Conservation (phyloP, 2,888 invertebrate genomes). For the Sialis lutaria region DNA sequence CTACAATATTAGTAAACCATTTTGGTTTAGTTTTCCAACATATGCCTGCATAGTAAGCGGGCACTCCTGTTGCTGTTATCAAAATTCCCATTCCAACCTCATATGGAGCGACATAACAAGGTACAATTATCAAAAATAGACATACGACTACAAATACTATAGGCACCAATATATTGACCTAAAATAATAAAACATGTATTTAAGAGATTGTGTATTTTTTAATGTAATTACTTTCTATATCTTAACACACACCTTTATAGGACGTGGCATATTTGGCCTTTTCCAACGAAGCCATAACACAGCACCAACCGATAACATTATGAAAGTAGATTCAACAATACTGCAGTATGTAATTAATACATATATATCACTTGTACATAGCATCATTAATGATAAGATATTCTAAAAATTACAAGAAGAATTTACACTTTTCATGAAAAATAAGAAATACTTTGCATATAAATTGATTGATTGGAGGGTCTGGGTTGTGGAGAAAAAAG, state of each 20-base stretch:
- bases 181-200: conserved; percentile 3
- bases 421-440: too few relatives aligned
- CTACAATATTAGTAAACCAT: conserved; percentile 35
- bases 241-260: conserved; percentile 55
- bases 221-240: neutral
- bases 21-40: conserved; percentile 46
- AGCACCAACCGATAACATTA: conserved; percentile 70
- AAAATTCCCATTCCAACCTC: conserved; percentile 63
- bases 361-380: conserved; percentile 69
- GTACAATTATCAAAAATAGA: conserved; percentile 60
- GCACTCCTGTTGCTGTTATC: conserved; percentile 69
- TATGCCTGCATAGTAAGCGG: conserved; percentile 61
- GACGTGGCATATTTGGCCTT: conserved; percentile 58
- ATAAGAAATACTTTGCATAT: too few relatives aligned
- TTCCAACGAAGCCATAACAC: conserved; percentile 70
- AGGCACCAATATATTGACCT: conserved; percentile 34
- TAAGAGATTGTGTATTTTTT: conserved; percentile 2
- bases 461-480: too few relatives aligned
- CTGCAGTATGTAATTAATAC: conserved; percentile 80
- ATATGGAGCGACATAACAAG: conserved; percentile 58
- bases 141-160: conserved; percentile 59
- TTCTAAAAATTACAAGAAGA: conserved; percentile 37
- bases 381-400: conserved; percentile 65
- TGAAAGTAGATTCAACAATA: conserved; percentile 85
- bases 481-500: too few relatives aligned